Evolutionary conservation across 2,888 invertebrate genomes (phyloP).

Genomic region (Epiblema foenella): DNA sequence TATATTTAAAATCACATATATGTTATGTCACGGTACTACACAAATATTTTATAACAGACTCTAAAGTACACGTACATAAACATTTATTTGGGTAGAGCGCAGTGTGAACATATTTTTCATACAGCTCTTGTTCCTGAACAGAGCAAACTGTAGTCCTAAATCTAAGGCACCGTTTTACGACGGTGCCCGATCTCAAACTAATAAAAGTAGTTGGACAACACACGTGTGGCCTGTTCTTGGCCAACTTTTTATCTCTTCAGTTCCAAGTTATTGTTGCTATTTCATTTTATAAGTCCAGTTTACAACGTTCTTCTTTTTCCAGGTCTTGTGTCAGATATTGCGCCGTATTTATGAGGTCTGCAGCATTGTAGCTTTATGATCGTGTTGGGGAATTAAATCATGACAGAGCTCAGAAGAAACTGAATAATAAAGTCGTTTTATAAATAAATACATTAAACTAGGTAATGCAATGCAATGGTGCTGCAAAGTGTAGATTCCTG

Average conservation of each 20-base stretch:
- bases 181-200: constrained; percentile 53
- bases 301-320: constrained; percentile 42
- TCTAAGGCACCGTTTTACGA: constrained; percentile 34
- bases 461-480: constrained; percentile 20
- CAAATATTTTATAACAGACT: neutral
- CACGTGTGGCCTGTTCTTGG: constrained; percentile 45
- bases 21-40: too few relatives aligned
- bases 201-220: constrained; percentile 56
- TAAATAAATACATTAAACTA: constrained; percentile 35
- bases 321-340: constrained; percentile 39
- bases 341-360: constrained; percentile 41
- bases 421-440: constrained; percentile 42
- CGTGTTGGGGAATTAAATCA: constrained; percentile 44
- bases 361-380: constrained; percentile 42
- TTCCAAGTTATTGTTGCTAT: constrained; percentile 53
- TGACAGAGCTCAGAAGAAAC: constrained; percentile 36
- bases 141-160: constrained; percentile 11
- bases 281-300: constrained; percentile 48
- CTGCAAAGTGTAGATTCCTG: neutral
- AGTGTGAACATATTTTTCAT: neutral
- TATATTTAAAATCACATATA: too few relatives aligned
- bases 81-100: neutral
- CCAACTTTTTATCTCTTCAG: constrained; percentile 56
- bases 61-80: neutral
- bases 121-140: constrained; percentile 26